phyloP scores from a whole-genome alignment of 1,140 invertebrate genomes.

The Lepidotrigona ventralis region DNA sequence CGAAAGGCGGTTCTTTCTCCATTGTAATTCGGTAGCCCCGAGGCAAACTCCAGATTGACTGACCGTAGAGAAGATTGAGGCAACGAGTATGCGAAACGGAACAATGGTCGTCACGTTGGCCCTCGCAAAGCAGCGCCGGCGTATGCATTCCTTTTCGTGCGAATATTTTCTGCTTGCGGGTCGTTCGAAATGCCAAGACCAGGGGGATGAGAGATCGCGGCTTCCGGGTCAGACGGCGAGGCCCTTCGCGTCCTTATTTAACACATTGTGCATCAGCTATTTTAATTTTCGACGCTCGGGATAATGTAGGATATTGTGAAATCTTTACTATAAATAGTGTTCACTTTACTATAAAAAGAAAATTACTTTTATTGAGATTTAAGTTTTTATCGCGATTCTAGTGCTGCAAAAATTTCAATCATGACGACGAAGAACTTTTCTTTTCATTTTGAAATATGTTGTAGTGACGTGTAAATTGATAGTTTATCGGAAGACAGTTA shows the following conservation, averaged over 20 bases:
- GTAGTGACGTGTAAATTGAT: too few species aligned
- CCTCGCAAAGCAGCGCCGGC: conserved; percentile 13
- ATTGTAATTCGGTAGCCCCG: conserved; percentile 62
- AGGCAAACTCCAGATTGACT: conserved; percentile 44
- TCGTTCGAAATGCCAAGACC: conserved; percentile 34
- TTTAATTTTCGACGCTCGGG: too few species aligned
- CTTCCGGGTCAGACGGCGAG: background rate
- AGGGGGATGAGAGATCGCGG: conserved; percentile 16
- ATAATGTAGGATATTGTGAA: too few species aligned
- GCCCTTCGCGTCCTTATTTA: conserved; percentile 19
- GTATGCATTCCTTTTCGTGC: background rate
- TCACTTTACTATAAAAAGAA: too few species aligned
- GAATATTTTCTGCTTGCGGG: conserved; percentile 8
- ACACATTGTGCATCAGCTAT: too few species aligned
- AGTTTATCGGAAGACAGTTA: too few species aligned
- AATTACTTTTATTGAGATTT: too few species aligned
- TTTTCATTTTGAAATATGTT: too few species aligned
- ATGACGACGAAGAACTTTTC: too few species aligned
- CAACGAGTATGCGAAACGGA: conserved; percentile 27
- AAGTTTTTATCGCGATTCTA: too few species aligned
- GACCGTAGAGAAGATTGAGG: conserved; percentile 34
- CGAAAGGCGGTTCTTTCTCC: conserved; percentile 52
- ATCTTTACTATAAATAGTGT: too few species aligned
- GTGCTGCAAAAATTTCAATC: too few species aligned
- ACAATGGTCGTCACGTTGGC: conserved; percentile 43